Percentiles rank a stretch among this genome's conserved stretches.
Evolutionary conservation across 2,888 invertebrate species (phyloP).

Genomic region (Patella depressa): DNA sequence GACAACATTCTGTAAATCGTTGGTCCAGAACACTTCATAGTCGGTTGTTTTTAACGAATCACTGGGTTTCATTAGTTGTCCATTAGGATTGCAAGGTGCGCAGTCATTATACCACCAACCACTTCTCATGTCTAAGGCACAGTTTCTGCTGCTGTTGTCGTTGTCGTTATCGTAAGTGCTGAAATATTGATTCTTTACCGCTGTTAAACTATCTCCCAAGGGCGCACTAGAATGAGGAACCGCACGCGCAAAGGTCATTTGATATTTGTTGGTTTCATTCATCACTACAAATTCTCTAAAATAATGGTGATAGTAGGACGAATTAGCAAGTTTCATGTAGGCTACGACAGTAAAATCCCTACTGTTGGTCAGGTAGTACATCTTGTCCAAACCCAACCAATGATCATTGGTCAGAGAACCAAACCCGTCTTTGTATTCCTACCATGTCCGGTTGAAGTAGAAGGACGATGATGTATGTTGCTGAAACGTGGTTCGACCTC

Average conservation of each 20-base stretch:
- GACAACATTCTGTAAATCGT: neutral
- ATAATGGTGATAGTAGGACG: neutral
- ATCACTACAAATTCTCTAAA: neutral
- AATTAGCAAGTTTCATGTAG: neutral
- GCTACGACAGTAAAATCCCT: neutral
- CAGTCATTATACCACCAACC: conserved; percentile 17
- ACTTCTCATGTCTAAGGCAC: neutral
- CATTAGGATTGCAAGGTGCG: conserved; percentile 15
- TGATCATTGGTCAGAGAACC: neutral
- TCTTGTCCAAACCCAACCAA: conserved; percentile 16
- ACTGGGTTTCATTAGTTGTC: neutral
- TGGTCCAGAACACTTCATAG: neutral
- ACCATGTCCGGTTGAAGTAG: conserved; percentile 12
- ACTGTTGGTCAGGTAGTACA: neutral
- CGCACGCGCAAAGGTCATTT: neutral
- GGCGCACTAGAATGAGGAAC: too few species aligned
- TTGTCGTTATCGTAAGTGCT: too few species aligned
- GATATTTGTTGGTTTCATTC: conserved; percentile 3
- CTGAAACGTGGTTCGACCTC: neutral
- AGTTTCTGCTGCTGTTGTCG: neutral
- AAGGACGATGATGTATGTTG: neutral
- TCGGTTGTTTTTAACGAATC: neutral
- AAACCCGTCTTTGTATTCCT: conserved; percentile 17
- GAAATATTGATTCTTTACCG: too few species aligned
- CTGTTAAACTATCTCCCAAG: too few species aligned